These are phyloP conservation scores for Atta cephalotes DNA, from an alignment of 1,140 invertebrate species.

Conservation along the genomic window DNA sequence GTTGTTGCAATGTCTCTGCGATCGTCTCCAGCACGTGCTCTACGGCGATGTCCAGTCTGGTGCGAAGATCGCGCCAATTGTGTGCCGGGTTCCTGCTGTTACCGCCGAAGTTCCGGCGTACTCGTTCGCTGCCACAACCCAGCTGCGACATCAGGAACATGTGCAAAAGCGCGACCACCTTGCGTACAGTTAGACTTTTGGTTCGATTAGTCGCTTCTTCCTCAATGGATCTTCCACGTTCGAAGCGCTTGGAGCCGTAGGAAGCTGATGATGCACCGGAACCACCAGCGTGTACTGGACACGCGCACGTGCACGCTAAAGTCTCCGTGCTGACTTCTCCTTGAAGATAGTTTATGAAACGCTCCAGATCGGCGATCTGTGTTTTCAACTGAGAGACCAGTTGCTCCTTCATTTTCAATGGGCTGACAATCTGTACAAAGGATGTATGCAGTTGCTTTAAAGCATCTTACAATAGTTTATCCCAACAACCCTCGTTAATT, in stretches of 20 bases:
- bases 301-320: slow-evolving; percentile 88
- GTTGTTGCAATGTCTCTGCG: slow-evolving; percentile 81
- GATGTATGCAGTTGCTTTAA: not conserved
- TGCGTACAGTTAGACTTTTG: slow-evolving; percentile 91
- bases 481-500: not conserved
- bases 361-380: slow-evolving; percentile 98
- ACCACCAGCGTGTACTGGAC: slow-evolving; percentile 87
- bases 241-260: slow-evolving; percentile 76
- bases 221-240: slow-evolving; percentile 71
- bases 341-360: slow-evolving; percentile 98
- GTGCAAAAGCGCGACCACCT: slow-evolving; percentile 94
- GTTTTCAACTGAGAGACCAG: slow-evolving; percentile 97
- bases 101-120: slow-evolving; percentile 90
- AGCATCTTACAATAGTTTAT: not conserved
- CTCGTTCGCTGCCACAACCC: slow-evolving; percentile 91
- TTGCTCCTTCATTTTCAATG: slow-evolving; percentile 98
- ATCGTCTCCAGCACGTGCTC: slow-evolving; percentile 91
- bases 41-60: slow-evolving; percentile 96
- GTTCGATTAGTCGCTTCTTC: slow-evolving; percentile 80
- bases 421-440: slow-evolving; percentile 94
- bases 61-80: slow-evolving; percentile 93
- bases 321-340: slow-evolving; percentile 88
- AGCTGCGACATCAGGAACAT: slow-evolving; percentile 97
- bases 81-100: slow-evolving; percentile 86
- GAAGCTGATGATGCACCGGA: slow-evolving; percentile 65